Evolutionary conservation across 2,888 invertebrate species (phyloP).

Genomic region (Sarcophaga rosellei): DNA sequence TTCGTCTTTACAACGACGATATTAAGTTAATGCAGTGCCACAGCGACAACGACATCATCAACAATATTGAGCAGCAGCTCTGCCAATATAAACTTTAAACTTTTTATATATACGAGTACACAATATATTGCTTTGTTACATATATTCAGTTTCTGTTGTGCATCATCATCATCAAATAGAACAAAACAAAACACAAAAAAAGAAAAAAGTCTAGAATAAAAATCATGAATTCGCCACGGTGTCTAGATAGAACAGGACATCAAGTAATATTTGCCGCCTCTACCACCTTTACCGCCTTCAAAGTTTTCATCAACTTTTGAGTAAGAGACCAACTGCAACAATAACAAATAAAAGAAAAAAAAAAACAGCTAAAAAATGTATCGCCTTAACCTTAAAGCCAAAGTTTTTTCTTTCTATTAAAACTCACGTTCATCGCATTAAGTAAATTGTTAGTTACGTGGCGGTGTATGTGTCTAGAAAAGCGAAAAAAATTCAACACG

Average conservation of each 20-base stretch:
- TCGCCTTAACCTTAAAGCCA: conserved; percentile 57
- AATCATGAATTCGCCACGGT: conserved; percentile 69
- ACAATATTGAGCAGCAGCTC: not conserved
- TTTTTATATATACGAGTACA: conserved; percentile 11
- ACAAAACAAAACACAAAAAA: not conserved
- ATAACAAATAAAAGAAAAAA: conserved; percentile 7
- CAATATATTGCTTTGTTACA: conserved; percentile 2
- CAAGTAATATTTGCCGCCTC: conserved; percentile 61
- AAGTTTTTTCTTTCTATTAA: conserved; percentile 73
- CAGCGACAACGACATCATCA: conserved; percentile 50
- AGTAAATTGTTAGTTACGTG: conserved; percentile 80
- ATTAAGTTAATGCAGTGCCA: conserved; percentile 36
- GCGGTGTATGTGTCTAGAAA: conserved; percentile 23
- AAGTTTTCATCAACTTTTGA: conserved; percentile 74
- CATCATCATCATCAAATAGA: conserved; percentile 35
- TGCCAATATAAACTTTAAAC: conserved; percentile 52
- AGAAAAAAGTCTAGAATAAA: conserved; percentile 21
- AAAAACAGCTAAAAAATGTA: conserved; percentile 26
- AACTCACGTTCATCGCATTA: conserved; percentile 79
- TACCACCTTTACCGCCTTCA: conserved; percentile 69
- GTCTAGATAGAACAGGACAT: conserved; percentile 65
- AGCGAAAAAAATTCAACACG: not conserved
- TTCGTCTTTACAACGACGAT: conserved; percentile 53
- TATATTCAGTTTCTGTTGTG: conserved; percentile 50
- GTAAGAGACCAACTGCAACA: conserved; percentile 55